A percentile compares a stretch with the other conserved stretches of the same genome.
Evolutionary conservation across 2,888 invertebrate genomes (phyloP).

Genomic region (Trimorus sp.): DNA sequence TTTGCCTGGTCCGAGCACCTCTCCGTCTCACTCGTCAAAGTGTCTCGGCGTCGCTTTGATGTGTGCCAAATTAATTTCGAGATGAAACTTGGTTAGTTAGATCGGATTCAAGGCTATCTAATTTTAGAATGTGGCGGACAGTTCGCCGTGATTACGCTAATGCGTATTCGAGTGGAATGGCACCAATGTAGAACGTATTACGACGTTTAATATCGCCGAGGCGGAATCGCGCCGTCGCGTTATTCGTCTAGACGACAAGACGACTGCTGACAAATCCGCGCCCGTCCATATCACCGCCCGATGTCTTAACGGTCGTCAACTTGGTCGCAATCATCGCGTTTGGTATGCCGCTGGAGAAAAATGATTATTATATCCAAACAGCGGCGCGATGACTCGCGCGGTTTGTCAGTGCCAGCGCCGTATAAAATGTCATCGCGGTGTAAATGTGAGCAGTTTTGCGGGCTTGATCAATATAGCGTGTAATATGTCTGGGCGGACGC

Average conservation of each 20-base stretch:
- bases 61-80: constrained; percentile 46
- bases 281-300: too few species aligned
- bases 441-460: constrained; percentile 51
- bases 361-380: too few species aligned
- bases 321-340: too few species aligned
- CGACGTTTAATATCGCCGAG: constrained; percentile 3
- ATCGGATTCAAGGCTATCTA: constrained; percentile 28
- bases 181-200: constrained; percentile 4
- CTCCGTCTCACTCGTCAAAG: constrained; percentile 25
- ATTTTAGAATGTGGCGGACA: constrained; percentile 22
- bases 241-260: too few species aligned
- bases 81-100: constrained; percentile 34
- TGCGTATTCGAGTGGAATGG: constrained; percentile 17
- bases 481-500: constrained; percentile 54
- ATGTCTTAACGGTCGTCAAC: too few species aligned
- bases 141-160: constrained; percentile 34
- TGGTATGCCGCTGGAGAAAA: too few species aligned
- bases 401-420: background rate
- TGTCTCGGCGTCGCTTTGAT: constrained; percentile 36
- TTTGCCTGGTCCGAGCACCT: background rate
- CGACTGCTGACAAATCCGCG: too few species aligned
- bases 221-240: too few species aligned
- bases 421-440: constrained; percentile 40
- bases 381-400: too few species aligned
- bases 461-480: constrained; percentile 56